Evolutionary conservation across 2,888 invertebrate species (phyloP), one percentile per base, ranked within the genome.

Genomic region (Spilarctia lutea): DNA sequence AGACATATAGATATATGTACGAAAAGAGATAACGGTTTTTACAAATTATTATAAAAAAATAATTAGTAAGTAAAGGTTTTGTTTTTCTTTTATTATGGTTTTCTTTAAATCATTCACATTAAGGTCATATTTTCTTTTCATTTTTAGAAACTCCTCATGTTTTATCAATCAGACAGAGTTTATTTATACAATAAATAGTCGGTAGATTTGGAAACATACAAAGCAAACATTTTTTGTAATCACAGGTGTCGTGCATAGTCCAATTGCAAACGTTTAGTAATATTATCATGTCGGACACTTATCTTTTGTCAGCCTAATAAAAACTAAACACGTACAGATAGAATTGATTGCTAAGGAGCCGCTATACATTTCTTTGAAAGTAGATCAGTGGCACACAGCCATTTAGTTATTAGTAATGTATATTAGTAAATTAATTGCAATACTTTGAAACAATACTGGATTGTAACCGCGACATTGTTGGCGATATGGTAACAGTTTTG

Each of bases 221-320:
- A 56, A 10, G 52, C 52, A n/a, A 56, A 56, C 11, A 45, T 79
- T 84, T 79, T 72, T 27, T 73, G 73, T 79, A 75, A 74, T 48
- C 45, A 18, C 16, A 60, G 69, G 35, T 73, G 68, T 79, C 65
- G 74, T 79, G 66, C 48, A 65, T 65, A 45, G 30, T 35, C 24
- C n/a, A 65, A 65, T 75, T n/a, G 35, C 8, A 13, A 7, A 42
- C 69, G n/a, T 70, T 75, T 63, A 68, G 65, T 65, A 72, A 72
- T 42, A 42, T 72, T 35, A 20, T 72, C 72, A 24, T 66, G 56
- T 27, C 18, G 66, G 10, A 39, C 27, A 52, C 66, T 52, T 66
- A 27, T 52, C 35, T 71, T 71, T 45, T 72, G 30, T 39, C 39
- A 33, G 35, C n/a, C 24, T 66, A 13, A 39, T 39, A 39, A 72